Percentiles rank a stretch among this genome's conserved stretches.
These are phyloP conservation scores for human DNA, from an alignment of 2,113 vertebrate species.

Conservation along the genomic window GRCh38 chr12:58410501-58411000, in stretches of 20 bases:
- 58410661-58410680: neutral
- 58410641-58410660: neutral
- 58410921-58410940: constrained; percentile 51
- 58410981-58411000: constrained; percentile 52
- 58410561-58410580: neutral
- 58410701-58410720: neutral
- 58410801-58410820: constrained; percentile 15
- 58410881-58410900: neutral
- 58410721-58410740: constrained; percentile 50
- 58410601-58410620: neutral
- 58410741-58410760: constrained; percentile 47
- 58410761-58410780: neutral
- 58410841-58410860: constrained; percentile 45
- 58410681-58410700: constrained; percentile 37
- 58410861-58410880: constrained; percentile 18
- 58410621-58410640: neutral
- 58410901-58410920: constrained; percentile 34
- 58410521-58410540: neutral
- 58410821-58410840: constrained; percentile 32
- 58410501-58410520: neutral
- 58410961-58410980: constrained; percentile 71
- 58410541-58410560: neutral
- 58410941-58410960: constrained; percentile 50
- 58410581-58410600: neutral
- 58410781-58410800: constrained; percentile 27